Conservation (phyloP, 2,797 vertebrate genomes). For the Molossus alvarezi region DNA sequence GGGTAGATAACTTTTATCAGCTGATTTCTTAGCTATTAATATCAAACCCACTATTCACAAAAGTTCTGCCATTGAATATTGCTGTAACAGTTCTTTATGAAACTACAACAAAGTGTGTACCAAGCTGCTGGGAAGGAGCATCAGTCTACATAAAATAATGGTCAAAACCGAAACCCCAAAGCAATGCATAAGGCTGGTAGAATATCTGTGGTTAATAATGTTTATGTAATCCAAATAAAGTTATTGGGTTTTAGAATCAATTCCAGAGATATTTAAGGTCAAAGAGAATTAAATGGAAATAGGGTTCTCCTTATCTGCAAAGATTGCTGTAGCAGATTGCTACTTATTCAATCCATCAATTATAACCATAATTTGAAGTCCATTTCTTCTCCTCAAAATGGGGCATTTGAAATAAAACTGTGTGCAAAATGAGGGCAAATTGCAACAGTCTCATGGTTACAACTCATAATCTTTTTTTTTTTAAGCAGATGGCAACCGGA, state of each 20-base stretch:
- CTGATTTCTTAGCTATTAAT: neutral
- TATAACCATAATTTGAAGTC: neutral
- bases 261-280: neutral
- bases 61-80: neutral
- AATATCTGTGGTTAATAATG: neutral
- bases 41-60: neutral
- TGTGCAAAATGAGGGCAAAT: neutral
- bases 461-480: neutral
- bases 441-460: neutral
- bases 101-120: neutral
- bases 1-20: neutral
- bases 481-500: neutral
- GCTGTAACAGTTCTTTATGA: neutral
- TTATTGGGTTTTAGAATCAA: neutral
- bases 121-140: neutral
- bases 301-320: neutral
- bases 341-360: neutral
- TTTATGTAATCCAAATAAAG: conserved; percentile 15
- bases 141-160: neutral
- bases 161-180: neutral
- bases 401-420: conserved; percentile 28
- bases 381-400: neutral
- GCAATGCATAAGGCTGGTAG: neutral
- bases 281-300: conserved; percentile 58
- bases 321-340: neutral